Base-by-base conservation (phyloP, 2,797 vertebrate genomes). In the Neoniphon sammara region DNA sequence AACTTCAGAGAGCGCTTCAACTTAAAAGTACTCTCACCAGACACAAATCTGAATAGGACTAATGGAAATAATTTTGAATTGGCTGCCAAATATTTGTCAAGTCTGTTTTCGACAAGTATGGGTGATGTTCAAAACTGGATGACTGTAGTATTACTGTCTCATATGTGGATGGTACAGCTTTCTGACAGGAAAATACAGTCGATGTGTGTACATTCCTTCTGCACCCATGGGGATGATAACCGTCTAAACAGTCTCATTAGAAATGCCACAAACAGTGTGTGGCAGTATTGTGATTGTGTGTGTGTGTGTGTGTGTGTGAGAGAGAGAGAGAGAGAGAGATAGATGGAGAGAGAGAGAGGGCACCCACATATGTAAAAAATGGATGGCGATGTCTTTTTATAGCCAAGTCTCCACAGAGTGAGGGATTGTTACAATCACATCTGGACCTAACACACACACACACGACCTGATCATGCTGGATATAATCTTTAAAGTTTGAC, bases 221-320 rank as follows among this genome's bases (percentile, higher is more conserved):
- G 55, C 54, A 89, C 91, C 87, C 87, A 73, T 57, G 75, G 77
- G 88, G 77, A 85, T 59, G 80, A 84, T 59, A 74, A 73, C 46
- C 4, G 14, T 80, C 85, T 81, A 80, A 87, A 85, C 74, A 84
- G 73, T 62, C 83, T 88, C 88, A 89, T 91, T 90, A 89, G 74
- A 65, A 70, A 67, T 42, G 61, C 82, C 66, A 69, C 56, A n/a
- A n/a, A n/a, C n/a, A 71, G 65, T 78, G 64, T 71, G 77, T 73
- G 54, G 63, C 58, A 59, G 44, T 17, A n/a, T 67, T 49, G n/a
- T 59, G 50, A 63, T 34, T 78, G 10, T 53, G 49, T 55, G 39
- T 63, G 59, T 77, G 59, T 75, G 25, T 63, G 31, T 25, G 30
- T 59, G 30, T 46, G 34, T 53, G 12, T 42, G 15, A 44, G 21